Evolutionary conservation across 2,113 vertebrate species (phyloP), one percentile per base, ranked within the genome.

Genomic region (Carassius carassius): DNA sequence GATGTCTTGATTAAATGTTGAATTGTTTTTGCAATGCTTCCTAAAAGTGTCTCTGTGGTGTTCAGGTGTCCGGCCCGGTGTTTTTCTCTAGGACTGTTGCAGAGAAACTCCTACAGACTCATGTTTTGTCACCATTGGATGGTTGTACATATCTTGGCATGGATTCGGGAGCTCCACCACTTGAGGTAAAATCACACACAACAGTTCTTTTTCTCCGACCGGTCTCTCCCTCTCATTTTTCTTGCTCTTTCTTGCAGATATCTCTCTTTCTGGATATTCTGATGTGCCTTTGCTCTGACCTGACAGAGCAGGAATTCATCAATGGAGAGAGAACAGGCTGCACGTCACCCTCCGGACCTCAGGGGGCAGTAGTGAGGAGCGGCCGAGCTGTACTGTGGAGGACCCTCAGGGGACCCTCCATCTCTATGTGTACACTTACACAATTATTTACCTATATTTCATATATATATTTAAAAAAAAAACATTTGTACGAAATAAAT

Each of bases 141-240:
- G 97, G 96, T 82, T 99, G 98, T 91, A 99, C 98, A 58, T 99
- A 99, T 88, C 91, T 98, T 94, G 98, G 98, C 56, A 91, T 98
- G 92, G 98, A 99, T 90, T 99, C 97, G 0, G 98, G 97, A 77
- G 96, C 97, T 69, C 96, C 89, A 0, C 94, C 97, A 70, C 90
- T 98, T 17, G 96, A 98, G 97, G 98, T 99, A 86, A 72, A 86
- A 72, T 29, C 37, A 41, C 21, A 23, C 62, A 13, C 16, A 21
- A 10, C 6, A 4, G 44, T 23, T 32, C 25, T 29, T 54, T 49
- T 54, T 49, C 23, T 82, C 17, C 41, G n/a, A 82, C 37, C 76
- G 0, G 54, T 19, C 78, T 67, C 12, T 29, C 67, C 16, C 12
- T 63, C 23, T 79, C 5, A 35, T 4, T 23, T 54, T 12, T 73